Evolutionary conservation across 1,140 invertebrate genomes (phyloP).

Genomic region (Helicoverpa armigera): DNA sequence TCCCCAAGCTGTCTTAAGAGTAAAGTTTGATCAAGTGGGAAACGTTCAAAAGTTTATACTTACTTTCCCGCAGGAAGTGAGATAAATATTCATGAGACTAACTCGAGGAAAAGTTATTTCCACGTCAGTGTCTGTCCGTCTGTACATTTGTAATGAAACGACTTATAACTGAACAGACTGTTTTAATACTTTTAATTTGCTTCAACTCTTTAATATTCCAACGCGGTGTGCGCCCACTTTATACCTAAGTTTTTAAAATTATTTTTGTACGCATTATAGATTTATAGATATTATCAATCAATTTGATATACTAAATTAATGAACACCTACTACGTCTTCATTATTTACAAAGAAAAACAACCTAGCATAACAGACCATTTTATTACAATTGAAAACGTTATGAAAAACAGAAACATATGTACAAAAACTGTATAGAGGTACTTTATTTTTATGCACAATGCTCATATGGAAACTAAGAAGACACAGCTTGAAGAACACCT

Average conservation of each 20-base stretch:
- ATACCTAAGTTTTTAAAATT: conserved; percentile 8
- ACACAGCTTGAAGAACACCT: not conserved
- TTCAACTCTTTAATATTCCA: conserved; percentile 55
- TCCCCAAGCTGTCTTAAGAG: conserved; percentile 66
- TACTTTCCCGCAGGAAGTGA: conserved; percentile 69
- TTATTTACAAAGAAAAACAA: too few species aligned
- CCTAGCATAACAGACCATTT: too few species aligned
- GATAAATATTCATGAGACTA: conserved; percentile 82
- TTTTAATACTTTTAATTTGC: conserved; percentile 66
- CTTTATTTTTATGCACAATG: too few species aligned
- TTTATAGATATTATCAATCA: too few species aligned
- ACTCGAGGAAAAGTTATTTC: conserved; percentile 78
- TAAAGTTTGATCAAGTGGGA: conserved; percentile 83
- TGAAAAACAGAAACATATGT: not conserved
- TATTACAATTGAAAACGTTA: too few species aligned
- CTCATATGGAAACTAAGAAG: too few species aligned
- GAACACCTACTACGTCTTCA: too few species aligned
- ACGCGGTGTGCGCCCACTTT: not conserved
- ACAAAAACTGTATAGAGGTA: not conserved
- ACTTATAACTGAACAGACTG: conserved; percentile 68
- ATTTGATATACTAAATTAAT: too few species aligned
- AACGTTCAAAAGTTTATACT: conserved; percentile 75
- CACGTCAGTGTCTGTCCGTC: conserved; percentile 74
- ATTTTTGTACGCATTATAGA: not conserved
- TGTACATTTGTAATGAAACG: conserved; percentile 75